These are phyloP conservation scores for Eurypyga helias DNA, from an alignment of 2,113 vertebrate genomes.

Conservation along the genomic window DNA sequence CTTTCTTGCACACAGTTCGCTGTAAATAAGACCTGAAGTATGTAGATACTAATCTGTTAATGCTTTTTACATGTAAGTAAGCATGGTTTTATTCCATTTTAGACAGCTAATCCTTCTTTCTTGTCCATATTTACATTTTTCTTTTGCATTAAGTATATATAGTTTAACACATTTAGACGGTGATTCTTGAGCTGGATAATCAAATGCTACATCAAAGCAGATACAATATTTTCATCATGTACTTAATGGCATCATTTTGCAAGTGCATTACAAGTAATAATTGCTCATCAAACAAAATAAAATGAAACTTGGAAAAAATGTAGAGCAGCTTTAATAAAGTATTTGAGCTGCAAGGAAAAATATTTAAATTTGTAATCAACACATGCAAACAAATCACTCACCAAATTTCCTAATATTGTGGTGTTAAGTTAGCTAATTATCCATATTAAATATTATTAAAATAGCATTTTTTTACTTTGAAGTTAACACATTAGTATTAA, in stretches of 20 bases:
- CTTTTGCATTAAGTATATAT: not conserved
- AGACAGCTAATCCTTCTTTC: not conserved
- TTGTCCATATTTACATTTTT: not conserved
- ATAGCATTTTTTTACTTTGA: conserved; percentile 26
- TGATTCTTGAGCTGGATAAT: not conserved
- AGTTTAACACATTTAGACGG: not conserved
- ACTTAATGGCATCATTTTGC: conserved; percentile 14
- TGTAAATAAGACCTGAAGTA: not conserved
- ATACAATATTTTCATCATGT: not conserved
- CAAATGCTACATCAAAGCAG: conserved; percentile 24
- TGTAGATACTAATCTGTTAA: not conserved
- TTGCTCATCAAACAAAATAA: conserved; percentile 30
- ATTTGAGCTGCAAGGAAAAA: not conserved
- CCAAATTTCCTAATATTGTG: conserved; percentile 28
- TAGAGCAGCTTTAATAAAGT: not conserved
- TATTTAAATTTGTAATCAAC: not conserved
- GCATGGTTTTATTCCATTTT: not conserved
- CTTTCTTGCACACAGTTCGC: not conserved
- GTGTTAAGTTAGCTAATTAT: conserved; percentile 11
- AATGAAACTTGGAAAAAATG: conserved; percentile 24
- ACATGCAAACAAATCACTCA: not conserved
- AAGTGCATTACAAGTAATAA: conserved; percentile 1
- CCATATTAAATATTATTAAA: conserved; percentile 45
- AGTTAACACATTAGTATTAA: conserved; percentile 1
- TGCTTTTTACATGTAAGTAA: not conserved